These are phyloP conservation scores for Pangasius mekongensis DNA, from an alignment of 2,797 vertebrate genomes.

Conservation along the genomic window DNA sequence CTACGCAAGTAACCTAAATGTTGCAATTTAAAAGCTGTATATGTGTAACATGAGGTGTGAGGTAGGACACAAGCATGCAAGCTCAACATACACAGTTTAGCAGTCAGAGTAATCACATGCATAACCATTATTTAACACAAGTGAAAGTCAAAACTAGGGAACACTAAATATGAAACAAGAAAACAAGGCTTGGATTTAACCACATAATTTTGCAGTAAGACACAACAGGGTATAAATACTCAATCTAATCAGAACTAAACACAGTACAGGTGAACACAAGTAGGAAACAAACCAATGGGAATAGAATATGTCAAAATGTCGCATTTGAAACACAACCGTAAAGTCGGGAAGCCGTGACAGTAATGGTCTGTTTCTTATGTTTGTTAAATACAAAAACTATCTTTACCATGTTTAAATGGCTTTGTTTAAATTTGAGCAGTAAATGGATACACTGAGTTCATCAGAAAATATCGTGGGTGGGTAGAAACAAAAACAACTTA, in stretches of 20 bases:
- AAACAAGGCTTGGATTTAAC: background rate
- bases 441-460: background rate
- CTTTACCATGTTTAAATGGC: background rate
- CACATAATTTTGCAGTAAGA: background rate
- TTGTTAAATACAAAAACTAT: background rate
- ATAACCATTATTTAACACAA: background rate
- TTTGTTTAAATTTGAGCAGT: background rate
- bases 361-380: background rate
- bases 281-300: background rate
- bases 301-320: background rate
- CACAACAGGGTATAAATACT: background rate
- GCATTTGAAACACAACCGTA: background rate
- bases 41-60: background rate
- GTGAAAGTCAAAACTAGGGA: background rate
- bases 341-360: background rate
- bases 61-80: background rate
- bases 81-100: background rate
- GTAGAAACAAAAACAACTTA: background rate
- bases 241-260: background rate
- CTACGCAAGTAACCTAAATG: background rate
- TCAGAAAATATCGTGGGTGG: background rate
- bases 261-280: background rate
- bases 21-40: background rate
- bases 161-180: background rate
- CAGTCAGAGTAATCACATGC: background rate